Conservation (phyloP, 2,888 invertebrate genomes). For the Mythimna albipuncta region DNA sequence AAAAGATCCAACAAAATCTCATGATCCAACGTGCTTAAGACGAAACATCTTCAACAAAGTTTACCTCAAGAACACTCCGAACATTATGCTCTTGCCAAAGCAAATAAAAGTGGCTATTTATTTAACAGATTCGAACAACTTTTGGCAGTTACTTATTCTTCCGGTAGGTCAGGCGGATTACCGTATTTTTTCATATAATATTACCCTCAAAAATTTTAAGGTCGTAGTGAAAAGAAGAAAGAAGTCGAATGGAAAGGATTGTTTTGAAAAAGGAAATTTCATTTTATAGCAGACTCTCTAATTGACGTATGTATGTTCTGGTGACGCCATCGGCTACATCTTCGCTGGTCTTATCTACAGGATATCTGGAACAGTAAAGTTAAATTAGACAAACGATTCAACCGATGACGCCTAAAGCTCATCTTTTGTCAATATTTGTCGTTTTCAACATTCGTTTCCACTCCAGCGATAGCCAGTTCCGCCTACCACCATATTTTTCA, state of each 20-base stretch:
- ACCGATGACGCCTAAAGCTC: no score
- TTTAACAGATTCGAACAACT: conserved; percentile 49
- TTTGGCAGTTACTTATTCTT: conserved; percentile 55
- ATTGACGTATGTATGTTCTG: no score
- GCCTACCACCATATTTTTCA: no score
- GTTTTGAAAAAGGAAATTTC: background rate
- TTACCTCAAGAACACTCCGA: conserved; percentile 30
- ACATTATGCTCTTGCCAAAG: conserved; percentile 33
- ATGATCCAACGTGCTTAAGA: conserved; percentile 13
- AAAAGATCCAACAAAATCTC: conserved; percentile 10
- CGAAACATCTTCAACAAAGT: conserved; percentile 35
- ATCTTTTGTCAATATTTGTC: no score
- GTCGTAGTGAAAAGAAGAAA: conserved; percentile 31
- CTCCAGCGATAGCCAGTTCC: no score
- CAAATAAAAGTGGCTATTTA: conserved; percentile 59
- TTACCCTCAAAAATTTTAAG: conserved; percentile 55
- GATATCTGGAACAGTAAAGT: no score
- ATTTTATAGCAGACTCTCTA: no score
- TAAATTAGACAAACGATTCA: no score
- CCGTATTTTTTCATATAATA: conserved; percentile 61
- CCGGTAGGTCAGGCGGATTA: conserved; percentile 48
- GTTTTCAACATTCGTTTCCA: no score
- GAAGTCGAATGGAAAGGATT: conserved; percentile 24
- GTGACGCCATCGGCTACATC: no score
- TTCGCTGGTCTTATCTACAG: no score